Conservation (phyloP, 2,113 vertebrate genomes). For the Pedionomus torquatus region DNA sequence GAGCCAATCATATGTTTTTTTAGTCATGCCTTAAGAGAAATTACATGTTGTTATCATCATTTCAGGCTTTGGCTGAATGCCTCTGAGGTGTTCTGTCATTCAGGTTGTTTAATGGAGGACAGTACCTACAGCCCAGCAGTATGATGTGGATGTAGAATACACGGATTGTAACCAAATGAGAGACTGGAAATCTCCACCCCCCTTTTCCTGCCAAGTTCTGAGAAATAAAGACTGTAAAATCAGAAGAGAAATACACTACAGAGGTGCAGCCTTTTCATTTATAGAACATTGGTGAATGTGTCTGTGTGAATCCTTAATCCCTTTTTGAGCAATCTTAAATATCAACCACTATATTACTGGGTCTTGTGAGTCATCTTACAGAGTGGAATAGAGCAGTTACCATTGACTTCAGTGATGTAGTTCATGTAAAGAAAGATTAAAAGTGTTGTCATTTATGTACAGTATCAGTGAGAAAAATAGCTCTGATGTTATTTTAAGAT, state of each 20-base stretch:
- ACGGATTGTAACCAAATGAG: not conserved
- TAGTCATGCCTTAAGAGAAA: not conserved
- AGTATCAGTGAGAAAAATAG: not conserved
- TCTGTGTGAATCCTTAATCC: not conserved
- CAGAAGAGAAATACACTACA: not conserved
- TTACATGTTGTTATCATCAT: not conserved
- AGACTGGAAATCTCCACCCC: not conserved
- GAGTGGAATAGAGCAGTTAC: not conserved
- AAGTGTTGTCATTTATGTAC: not conserved
- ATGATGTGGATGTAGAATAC: not conserved
- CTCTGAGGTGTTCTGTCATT: not conserved
- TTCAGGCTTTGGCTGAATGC: not conserved
- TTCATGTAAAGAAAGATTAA: not conserved
- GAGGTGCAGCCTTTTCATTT: not conserved
- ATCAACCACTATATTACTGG: not conserved
- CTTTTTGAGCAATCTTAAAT: not conserved
- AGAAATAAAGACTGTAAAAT: not conserved
- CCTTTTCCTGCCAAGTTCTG: not conserved
- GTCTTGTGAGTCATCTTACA: not conserved
- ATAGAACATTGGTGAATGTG: not conserved
- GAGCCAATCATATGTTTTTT: not conserved
- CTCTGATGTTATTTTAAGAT: not conserved
- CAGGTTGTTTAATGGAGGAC: not conserved
- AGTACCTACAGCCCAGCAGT: accelerated
- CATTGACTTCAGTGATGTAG: not conserved